Percentiles rank a stretch among this genome's conserved stretches.
Conservation (phyloP, 53 echinoderm and acorn worm genomes). For the Apostichopus leukothele region DNA sequence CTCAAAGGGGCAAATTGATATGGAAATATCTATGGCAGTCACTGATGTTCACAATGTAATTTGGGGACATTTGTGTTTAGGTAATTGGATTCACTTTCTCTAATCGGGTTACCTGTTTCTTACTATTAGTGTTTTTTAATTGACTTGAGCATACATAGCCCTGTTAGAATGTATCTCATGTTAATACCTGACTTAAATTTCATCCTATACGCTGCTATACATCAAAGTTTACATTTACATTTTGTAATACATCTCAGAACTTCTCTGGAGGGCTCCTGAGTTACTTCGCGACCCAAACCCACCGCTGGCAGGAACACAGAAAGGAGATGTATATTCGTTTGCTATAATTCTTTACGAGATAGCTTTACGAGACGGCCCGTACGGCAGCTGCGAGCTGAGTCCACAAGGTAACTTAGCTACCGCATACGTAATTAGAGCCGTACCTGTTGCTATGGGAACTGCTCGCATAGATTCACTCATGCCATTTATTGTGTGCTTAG, state of each 20-base stretch:
- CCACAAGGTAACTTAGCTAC: constrained; percentile 69
- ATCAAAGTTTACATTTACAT: no score
- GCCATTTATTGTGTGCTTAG: constrained; percentile 13
- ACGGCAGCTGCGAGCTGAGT: constrained; percentile 70
- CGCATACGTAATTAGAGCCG: constrained; percentile 23
- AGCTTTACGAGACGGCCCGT: constrained; percentile 82
- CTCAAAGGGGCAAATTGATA: no score
- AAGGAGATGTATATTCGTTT: constrained; percentile 85
- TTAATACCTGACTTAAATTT: no score
- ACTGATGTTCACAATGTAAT: no score
- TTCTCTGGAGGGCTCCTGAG: constrained; percentile 92
- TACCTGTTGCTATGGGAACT: constrained; percentile 26
- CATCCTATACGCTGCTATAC: no score
- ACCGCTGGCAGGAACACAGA: constrained; percentile 75
- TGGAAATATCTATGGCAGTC: no score
- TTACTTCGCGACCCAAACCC: constrained; percentile 66
- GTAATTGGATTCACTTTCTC: no score
- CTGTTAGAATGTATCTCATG: no score
- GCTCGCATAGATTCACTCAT: constrained; percentile 9
- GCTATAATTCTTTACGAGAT: constrained; percentile 92
- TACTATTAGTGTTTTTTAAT: no score
- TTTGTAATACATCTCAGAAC: constrained; percentile 25
- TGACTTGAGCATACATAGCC: no score
- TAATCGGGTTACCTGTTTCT: no score
- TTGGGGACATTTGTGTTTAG: no score